These are phyloP conservation scores for Pogonocichla stellata DNA, from an alignment of 2,113 vertebrate genomes.

Conservation along the genomic window DNA sequence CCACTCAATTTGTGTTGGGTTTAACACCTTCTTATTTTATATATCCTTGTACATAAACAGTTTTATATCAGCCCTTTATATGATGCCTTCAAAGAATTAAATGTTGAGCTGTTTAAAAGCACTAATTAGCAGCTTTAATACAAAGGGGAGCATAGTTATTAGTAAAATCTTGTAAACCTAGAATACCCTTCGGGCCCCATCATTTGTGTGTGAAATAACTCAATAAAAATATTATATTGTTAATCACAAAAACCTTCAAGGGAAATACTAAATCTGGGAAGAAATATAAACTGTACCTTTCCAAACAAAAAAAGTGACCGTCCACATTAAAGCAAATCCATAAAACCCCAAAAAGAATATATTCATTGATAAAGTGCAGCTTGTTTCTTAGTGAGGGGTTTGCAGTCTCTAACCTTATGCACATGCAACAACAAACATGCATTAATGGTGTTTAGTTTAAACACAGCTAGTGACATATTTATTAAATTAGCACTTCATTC, in stretches of 20 bases:
- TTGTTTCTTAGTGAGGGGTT: slow-evolving; percentile 18
- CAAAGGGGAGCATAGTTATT: slow-evolving; percentile 64
- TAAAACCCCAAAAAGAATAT: slow-evolving; percentile 51
- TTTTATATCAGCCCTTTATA: slow-evolving; percentile 76
- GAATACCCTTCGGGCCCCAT: slow-evolving; percentile 66
- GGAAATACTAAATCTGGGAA: slow-evolving; percentile 65
- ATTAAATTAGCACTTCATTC: slow-evolving; percentile 74
- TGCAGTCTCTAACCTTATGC: slow-evolving; percentile 41
- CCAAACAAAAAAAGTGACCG: slow-evolving; percentile 66
- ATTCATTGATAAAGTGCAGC: slow-evolving; percentile 60
- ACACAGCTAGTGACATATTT: slow-evolving; percentile 49
- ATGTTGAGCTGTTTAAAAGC: slow-evolving; percentile 74
- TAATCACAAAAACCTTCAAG: slow-evolving; percentile 71
- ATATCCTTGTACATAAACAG: slow-evolving; percentile 76
- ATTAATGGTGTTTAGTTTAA: slow-evolving; percentile 57
- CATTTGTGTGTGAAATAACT: slow-evolving; percentile 69
- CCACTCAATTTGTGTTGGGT: slow-evolving; percentile 71
- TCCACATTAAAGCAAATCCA: slow-evolving; percentile 29
- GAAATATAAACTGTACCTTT: slow-evolving; percentile 67
- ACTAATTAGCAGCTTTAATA: slow-evolving; percentile 78
- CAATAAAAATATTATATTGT: slow-evolving; percentile 73
- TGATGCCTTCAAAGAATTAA: slow-evolving; percentile 69
- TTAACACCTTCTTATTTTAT: slow-evolving; percentile 80
- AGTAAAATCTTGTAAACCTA: slow-evolving; percentile 74
- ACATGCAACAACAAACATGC: slow-evolving; percentile 27